These are phyloP conservation scores for Pogonocherus hispidulus DNA, from an alignment of 2,888 invertebrate genomes.

Conservation along the genomic window DNA sequence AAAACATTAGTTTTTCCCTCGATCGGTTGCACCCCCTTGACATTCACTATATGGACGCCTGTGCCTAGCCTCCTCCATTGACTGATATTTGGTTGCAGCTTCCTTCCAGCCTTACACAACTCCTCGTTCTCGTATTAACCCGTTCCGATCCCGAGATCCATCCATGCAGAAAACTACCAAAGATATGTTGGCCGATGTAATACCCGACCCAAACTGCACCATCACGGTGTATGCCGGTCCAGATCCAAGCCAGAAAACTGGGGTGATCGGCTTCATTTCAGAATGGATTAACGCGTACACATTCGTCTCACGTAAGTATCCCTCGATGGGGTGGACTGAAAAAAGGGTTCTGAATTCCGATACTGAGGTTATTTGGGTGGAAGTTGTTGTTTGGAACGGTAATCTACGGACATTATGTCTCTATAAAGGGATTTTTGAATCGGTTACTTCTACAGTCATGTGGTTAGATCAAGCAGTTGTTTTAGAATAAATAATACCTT, in stretches of 20 bases:
- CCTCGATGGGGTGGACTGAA: constrained; percentile 13
- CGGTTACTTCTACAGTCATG: no score
- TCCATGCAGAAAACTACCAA: constrained; percentile 60
- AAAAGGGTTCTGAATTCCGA: not conserved
- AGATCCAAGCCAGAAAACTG: constrained; percentile 63
- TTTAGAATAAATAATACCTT: no score
- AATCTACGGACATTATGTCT: no score
- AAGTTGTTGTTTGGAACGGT: not conserved
- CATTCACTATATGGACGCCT: no score
- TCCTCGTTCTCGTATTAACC: constrained; percentile 57
- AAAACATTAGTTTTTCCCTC: no score
- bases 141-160: constrained; percentile 58
- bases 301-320: constrained; percentile 78
- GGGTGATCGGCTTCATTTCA: constrained; percentile 76
- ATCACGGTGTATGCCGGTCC: constrained; percentile 66
- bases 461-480: no score
- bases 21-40: no score
- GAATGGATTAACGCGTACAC: constrained; percentile 80
- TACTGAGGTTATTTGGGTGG: not conserved
- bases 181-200: constrained; percentile 66
- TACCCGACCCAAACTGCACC: constrained; percentile 69
- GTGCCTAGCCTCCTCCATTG: constrained; percentile 38
- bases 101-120: constrained; percentile 59
- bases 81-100: constrained; percentile 61
- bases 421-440: no score